Base-by-base conservation (phyloP, 2,888 invertebrate species). In the Himalopsyche japonica region DNA sequence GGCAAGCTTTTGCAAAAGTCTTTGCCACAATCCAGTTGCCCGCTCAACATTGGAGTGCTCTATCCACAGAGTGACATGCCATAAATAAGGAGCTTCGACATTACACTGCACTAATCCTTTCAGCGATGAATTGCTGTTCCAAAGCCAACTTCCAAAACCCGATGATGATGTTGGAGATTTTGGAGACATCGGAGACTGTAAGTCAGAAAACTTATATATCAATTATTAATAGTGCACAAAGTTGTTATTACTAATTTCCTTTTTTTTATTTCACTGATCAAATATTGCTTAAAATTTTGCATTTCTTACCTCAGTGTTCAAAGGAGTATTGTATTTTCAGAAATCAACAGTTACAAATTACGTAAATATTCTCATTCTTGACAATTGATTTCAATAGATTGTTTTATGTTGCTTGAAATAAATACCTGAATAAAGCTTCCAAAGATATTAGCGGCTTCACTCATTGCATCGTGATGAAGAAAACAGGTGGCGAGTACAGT, bases 1-100 rank as follows among this genome's bases (percentile, higher is more conserved):
- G 10, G 88, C 88, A 48, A 92, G 87, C 78, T 88, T 89, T 80
- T 86, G 84, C 79, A 89, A 86, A 79, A 92, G 88, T 0, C 89
- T 87, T 83, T 88, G 87, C 88, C 88, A 87, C 10, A 87, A 87
- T 87, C 83, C 79, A 81, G 88, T 78, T 85, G 86, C 84, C 70
- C 87, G 81, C 87, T 90, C 90, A 37, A 86, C 81, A 5, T 83
- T 86, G 76, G 89, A 88, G 87, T 90, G 90, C 77, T 88, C 87
- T n/a, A 88, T 89, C 3, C 90, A 85, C 57, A 87, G 81, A 7
- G 83, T 83, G 47, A 83, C 89, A 78, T 91, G 86, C 86, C 86
- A 87, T 49, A 88, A 34, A 43, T 84, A 85, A 12, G 86, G 85
- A 27, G 87, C 85, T 78, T 86, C 86, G 30, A 84, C 78, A 57